A percentile compares a stretch with the other conserved stretches of the same genome.
These are phyloP conservation scores for Ephestia elutella DNA, from an alignment of 1,140 invertebrate species.

Conservation along the genomic window DNA sequence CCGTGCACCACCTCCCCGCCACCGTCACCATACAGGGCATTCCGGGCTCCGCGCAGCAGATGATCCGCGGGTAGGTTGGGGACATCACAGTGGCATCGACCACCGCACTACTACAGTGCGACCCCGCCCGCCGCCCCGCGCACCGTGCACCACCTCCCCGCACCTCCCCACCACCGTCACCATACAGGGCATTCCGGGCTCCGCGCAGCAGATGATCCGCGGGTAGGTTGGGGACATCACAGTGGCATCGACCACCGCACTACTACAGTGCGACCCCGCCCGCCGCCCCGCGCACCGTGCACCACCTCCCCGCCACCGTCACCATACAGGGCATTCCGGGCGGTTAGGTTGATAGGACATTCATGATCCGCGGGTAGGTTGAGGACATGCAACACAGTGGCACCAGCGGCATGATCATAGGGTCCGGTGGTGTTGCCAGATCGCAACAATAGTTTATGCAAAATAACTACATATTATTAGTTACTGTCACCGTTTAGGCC, in stretches of 20 bases:
- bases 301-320: conserved; percentile 51
- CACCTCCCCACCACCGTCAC: conserved; percentile 55
- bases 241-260: background rate
- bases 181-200: conserved; percentile 55
- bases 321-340: conserved; percentile 60
- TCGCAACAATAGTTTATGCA: no score
- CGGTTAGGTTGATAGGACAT: no score
- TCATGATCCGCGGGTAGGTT: conserved; percentile 59
- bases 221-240: conserved; percentile 40
- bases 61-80: conserved; percentile 53
- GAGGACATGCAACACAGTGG: no score
- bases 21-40: conserved; percentile 63
- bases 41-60: conserved; percentile 50
- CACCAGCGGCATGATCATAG: no score
- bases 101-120: conserved; percentile 44
- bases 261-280: conserved; percentile 47
- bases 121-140: conserved; percentile 21
- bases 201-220: conserved; percentile 57
- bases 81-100: no score
- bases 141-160: conserved; percentile 45
- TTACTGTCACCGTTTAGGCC: no score
- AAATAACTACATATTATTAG: no score
- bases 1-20: conserved; percentile 48
- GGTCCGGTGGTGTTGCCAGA: no score
- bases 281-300: conserved; percentile 31